Conservation (phyloP, 2,797 vertebrate genomes). For the Malurus splendens region DNA sequence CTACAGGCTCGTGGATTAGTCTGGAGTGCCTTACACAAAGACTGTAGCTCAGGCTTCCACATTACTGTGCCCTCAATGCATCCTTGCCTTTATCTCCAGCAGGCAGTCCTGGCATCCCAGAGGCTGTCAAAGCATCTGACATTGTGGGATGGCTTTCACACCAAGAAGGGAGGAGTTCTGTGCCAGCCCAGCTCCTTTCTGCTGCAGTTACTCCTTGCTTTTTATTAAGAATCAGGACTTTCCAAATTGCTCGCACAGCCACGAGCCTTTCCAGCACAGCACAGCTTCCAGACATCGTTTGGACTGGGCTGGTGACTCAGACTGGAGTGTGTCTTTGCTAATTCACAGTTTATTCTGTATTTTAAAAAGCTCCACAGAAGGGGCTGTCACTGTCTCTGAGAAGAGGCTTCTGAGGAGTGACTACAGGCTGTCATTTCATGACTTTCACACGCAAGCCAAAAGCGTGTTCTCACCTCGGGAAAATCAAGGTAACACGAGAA, state of each 20-base stretch:
- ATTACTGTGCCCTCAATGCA: neutral
- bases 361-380: slow-evolving; percentile 11
- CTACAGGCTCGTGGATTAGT: neutral
- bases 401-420: neutral
- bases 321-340: neutral
- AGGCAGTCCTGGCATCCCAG: neutral
- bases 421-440: neutral
- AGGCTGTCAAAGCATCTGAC: neutral
- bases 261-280: neutral
- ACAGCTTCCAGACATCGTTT: neutral
- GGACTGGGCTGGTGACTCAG: slow-evolving; percentile 1
- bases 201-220: neutral
- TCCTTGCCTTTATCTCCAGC: neutral
- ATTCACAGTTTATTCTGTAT: neutral
- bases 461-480: neutral
- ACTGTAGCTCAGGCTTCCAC: neutral
- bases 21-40: neutral
- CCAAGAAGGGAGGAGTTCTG: neutral
- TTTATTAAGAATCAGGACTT: neutral
- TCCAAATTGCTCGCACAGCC: neutral
- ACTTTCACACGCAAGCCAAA: neutral
- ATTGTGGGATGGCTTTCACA: neutral
- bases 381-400: neutral
- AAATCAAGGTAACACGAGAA: neutral
- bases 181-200: neutral